These are phyloP conservation scores for Vulpes lagopus DNA, from an alignment of 2,113 vertebrate genomes.

Conservation along the genomic window DNA sequence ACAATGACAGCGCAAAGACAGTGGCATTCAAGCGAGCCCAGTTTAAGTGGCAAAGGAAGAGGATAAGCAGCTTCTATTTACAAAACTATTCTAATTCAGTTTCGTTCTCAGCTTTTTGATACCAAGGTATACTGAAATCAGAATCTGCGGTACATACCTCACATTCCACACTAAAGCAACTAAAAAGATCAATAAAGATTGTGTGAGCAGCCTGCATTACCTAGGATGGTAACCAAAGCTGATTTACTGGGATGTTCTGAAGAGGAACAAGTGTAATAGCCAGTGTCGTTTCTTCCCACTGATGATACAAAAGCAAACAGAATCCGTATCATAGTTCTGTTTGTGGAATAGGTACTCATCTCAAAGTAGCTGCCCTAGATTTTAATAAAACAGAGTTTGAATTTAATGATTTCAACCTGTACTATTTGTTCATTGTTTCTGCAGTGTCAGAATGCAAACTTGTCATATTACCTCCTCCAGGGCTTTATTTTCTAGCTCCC, in stretches of 20 bases:
- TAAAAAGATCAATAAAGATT: not conserved
- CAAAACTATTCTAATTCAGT: not conserved
- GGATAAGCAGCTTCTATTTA: not conserved
- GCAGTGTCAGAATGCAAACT: not conserved
- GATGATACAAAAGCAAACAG: slow-evolving; percentile 81
- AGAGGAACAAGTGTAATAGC: slow-evolving; percentile 90
- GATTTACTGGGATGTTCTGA: slow-evolving; percentile 80
- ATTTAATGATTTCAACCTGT: slow-evolving; percentile 60
- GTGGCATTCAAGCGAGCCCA: fast-evolving
- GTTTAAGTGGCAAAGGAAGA: not conserved
- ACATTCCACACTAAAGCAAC: not conserved
- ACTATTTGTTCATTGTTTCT: not conserved
- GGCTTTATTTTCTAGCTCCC: slow-evolving; percentile 81
- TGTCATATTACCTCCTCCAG: slow-evolving; percentile 82
- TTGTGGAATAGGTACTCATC: slow-evolving; percentile 79
- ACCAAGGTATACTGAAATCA: not conserved
- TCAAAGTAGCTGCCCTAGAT: slow-evolving; percentile 79
- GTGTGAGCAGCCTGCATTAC: slow-evolving; percentile 83
- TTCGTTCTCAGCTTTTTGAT: not conserved
- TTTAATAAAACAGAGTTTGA: slow-evolving; percentile 80
- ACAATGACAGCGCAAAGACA: not conserved
- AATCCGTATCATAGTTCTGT: slow-evolving; percentile 81
- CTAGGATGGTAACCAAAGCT: slow-evolving; percentile 88
- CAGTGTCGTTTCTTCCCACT: slow-evolving; percentile 83
- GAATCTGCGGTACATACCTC: not conserved